Base-by-base conservation (phyloP, 64 coral and sea anemone genomes). In the Hydrozoanthus tunicans region DNA sequence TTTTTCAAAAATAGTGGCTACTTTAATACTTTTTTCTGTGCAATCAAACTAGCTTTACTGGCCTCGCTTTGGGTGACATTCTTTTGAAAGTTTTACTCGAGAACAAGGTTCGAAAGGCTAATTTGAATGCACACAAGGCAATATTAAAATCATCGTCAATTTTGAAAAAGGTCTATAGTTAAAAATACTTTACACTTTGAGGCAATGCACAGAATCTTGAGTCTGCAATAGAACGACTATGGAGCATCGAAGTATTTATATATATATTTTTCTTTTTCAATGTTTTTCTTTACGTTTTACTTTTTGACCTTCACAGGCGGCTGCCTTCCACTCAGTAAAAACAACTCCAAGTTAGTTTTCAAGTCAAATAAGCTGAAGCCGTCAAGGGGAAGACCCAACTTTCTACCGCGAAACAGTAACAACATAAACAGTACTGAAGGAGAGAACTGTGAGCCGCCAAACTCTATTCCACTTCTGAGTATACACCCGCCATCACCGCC, bases 401-500 rank as follows among this genome's bases (percentile, higher is more conserved):
- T 51, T 23, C 52, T 70, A 10, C 53, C 82, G 62, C 61, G 62
- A 70, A 70, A 88, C 55, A 88, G 84, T 56, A 88, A 74, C 6
- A 86, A 55, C 66, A 70, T 56, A 11, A 84, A 84, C 20, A 74
- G 43, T 73, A 26, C 67, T 3, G 84, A 88, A 5, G 53, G 67
- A 60, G 56, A 88, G 51, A 70, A 75, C 12, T 88, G 88, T 53
- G 91, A 96, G 53, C 86, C 92, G 6, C 95, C 95, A 64, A 80
- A 93, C 11, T 91, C 73, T 14, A 88, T 96, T 24, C 95, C 95
- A 5, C 3, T 96, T 8, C 79, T 96, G 74, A 96, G 73, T 5
- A 86, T 96, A 25, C 69, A 91, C 23, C 95, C 92, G 3, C 91
- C 95, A 4, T 94, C 95, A 6, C 95, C 95, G 1, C 92, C 92